Evolutionary conservation across 2,888 invertebrate genomes (phyloP).

Genomic region (Limnephilus lunatus): DNA sequence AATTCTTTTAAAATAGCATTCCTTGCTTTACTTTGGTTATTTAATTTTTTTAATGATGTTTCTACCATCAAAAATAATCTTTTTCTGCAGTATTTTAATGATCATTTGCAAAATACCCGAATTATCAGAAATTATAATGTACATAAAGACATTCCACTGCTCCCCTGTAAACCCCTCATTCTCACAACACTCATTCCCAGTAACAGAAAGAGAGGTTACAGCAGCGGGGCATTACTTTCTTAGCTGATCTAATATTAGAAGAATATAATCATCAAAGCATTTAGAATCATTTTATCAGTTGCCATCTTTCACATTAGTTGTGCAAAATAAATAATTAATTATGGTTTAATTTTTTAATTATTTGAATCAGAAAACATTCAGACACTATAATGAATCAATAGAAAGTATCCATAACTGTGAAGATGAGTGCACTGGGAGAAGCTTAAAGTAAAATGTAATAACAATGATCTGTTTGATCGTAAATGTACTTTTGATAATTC

Average conservation of each 20-base stretch:
- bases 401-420: not conserved
- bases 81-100: slow-evolving; percentile 71
- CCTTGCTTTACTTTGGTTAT: not conserved
- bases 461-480: no score
- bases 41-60: slow-evolving; percentile 12
- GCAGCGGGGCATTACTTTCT: not conserved
- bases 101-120: slow-evolving; percentile 90
- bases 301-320: no score
- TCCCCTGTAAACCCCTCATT: slow-evolving; percentile 76
- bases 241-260: not conserved
- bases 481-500: no score
- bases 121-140: not conserved
- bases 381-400: not conserved
- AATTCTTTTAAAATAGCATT: not conserved
- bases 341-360: no score
- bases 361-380: not conserved
- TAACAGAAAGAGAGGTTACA: not conserved
- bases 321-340: not conserved
- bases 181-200: not conserved
- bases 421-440: not conserved
- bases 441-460: not conserved
- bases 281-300: not conserved
- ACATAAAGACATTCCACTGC: slow-evolving; percentile 87
- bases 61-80: slow-evolving; percentile 87
- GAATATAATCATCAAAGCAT: not conserved